phyloP scores from a whole-genome alignment of 2,113 vertebrate species.

The Rhynchomys soricoides region DNA sequence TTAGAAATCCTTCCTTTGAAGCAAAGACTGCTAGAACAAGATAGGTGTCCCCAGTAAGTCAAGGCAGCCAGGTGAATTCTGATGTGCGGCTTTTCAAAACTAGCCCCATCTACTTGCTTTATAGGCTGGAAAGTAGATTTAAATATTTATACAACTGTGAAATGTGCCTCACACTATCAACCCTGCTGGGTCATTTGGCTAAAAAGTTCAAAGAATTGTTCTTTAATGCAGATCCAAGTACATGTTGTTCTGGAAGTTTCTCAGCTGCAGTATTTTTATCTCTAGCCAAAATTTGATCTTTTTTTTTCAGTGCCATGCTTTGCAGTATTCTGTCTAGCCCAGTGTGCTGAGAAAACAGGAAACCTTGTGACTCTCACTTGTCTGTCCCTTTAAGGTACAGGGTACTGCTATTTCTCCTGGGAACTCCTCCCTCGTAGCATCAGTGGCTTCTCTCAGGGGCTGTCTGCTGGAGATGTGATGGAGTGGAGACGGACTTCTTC shows the following conservation, averaged over 20 bases:
- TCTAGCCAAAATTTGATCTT: slow-evolving; percentile 81
- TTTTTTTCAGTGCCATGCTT: slow-evolving; percentile 79
- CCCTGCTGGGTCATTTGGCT: slow-evolving; percentile 84
- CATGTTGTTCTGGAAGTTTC: slow-evolving; percentile 88
- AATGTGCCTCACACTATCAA: slow-evolving; percentile 81
- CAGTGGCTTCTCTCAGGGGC: slow-evolving; percentile 50
- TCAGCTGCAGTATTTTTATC: slow-evolving; percentile 87
- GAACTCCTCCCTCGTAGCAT: slow-evolving; percentile 19
- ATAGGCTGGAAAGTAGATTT: slow-evolving; percentile 75
- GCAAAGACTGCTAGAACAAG: background rate
- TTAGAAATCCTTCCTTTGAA: slow-evolving; percentile 20
- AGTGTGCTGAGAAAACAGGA: slow-evolving; percentile 58
- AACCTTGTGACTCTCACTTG: slow-evolving; percentile 60
- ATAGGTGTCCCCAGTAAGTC: background rate
- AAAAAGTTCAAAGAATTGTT: slow-evolving; percentile 73
- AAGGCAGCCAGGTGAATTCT: slow-evolving; percentile 67
- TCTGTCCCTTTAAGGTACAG: slow-evolving; percentile 77
- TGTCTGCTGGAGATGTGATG: background rate
- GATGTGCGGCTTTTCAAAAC: slow-evolving; percentile 25
- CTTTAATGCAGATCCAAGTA: slow-evolving; percentile 89
- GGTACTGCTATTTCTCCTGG: slow-evolving; percentile 73
- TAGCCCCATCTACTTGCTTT: slow-evolving; percentile 77
- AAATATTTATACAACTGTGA: slow-evolving; percentile 85
- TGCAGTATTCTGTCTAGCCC: slow-evolving; percentile 80
- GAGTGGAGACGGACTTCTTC: background rate